These are phyloP conservation scores for Drosophila sp. DNA, from an alignment of 1,140 invertebrate species.

Conservation along the genomic window DNA sequence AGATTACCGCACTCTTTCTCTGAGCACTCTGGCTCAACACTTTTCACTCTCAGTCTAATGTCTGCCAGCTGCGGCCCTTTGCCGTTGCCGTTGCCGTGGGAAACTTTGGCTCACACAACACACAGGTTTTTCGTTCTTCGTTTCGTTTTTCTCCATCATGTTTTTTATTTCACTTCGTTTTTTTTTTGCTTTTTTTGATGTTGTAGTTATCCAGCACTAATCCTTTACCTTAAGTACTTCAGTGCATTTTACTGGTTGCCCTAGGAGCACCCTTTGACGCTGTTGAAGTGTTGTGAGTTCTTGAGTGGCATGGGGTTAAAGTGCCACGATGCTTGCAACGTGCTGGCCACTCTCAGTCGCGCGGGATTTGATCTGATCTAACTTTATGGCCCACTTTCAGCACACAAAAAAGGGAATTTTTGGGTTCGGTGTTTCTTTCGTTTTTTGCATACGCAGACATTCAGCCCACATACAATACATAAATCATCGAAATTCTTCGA, in stretches of 20 bases:
- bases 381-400: slow-evolving; percentile 20
- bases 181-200: background rate
- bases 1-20: slow-evolving; percentile 57
- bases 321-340: slow-evolving; percentile 2
- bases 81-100: slow-evolving; percentile 56
- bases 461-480: slow-evolving; percentile 30
- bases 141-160: background rate
- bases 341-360: slow-evolving; percentile 10
- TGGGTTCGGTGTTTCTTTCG: too few species aligned
- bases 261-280: slow-evolving; percentile 8
- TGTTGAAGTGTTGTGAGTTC: slow-evolving; percentile 24
- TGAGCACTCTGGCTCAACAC: slow-evolving; percentile 54
- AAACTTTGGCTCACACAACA: slow-evolving; percentile 47
- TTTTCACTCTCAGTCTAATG: slow-evolving; percentile 39
- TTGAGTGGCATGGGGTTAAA: slow-evolving; percentile 17
- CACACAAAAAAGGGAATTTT: slow-evolving; percentile 12
- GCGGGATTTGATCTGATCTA: slow-evolving; percentile 17
- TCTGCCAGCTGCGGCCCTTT: slow-evolving; percentile 41
- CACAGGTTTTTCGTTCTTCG: slow-evolving; percentile 32
- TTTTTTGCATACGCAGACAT: slow-evolving; percentile 49
- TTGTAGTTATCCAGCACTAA: slow-evolving; percentile 48
- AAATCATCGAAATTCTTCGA: slow-evolving; percentile 56
- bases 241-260: slow-evolving; percentile 29
- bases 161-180: too few species aligned
- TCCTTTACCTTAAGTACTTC: slow-evolving; percentile 66